phyloP scores from a whole-genome alignment of 2,888 invertebrate species.

The Amiota minor region DNA sequence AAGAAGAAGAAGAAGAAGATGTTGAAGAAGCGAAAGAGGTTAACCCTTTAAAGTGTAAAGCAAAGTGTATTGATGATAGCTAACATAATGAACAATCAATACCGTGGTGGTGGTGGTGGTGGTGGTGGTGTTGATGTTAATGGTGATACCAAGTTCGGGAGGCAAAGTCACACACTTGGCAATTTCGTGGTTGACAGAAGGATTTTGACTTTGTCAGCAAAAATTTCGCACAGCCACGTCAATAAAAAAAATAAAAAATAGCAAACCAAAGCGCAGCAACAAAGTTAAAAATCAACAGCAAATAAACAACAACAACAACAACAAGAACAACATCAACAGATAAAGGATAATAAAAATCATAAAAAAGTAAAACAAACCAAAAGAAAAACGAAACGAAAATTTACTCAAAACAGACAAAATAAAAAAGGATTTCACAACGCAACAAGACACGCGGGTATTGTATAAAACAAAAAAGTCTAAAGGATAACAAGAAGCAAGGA shows the following conservation, averaged over 20 bases:
- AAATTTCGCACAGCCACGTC: constrained; percentile 44
- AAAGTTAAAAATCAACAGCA: constrained; percentile 31
- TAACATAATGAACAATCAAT: neutral
- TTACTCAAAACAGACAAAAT: constrained; percentile 33
- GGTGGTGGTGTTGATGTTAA: neutral
- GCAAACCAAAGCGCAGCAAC: neutral
- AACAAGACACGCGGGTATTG: constrained; percentile 29
- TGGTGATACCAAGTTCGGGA: constrained; percentile 17
- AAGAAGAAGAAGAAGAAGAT: neutral
- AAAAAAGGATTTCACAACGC: constrained; percentile 19
- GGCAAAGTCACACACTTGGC: constrained; percentile 51
- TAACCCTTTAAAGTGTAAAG: constrained; percentile 20
- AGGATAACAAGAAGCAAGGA: neutral
- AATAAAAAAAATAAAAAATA: constrained; percentile 3
- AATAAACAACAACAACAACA: neutral
- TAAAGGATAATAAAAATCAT: neutral
- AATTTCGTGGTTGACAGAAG: constrained; percentile 56
- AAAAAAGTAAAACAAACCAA: constrained; percentile 29
- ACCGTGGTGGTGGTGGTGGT: neutral
- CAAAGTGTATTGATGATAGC: neutral
- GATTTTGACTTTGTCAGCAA: constrained; percentile 63
- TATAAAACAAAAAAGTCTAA: constrained; percentile 13
- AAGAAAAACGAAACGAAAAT: constrained; percentile 20
- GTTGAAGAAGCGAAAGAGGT: neutral
- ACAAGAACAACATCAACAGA: neutral